A percentile compares a stretch with the other conserved stretches of the same genome.
These are phyloP conservation scores for Trichomycterus rosablanca DNA, from an alignment of 2,113 vertebrate genomes.

Conservation along the genomic window DNA sequence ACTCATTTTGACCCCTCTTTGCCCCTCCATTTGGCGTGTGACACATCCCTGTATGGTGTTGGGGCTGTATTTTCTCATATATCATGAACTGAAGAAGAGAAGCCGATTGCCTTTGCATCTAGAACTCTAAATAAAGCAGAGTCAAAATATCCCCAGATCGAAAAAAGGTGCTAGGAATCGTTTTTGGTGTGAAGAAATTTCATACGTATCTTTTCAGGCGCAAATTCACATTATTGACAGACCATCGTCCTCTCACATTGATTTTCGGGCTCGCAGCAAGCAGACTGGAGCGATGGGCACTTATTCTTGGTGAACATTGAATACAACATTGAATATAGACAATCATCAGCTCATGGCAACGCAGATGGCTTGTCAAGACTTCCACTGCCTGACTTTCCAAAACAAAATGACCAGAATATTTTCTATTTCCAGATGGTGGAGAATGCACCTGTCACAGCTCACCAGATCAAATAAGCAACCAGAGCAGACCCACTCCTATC, in stretches of 20 bases:
- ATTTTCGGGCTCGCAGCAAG: conserved; percentile 21
- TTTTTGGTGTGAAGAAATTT: conserved; percentile 9
- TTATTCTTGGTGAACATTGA: background rate
- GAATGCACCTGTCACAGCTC: background rate
- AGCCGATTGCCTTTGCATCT: conserved; percentile 28
- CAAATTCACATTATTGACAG: conserved; percentile 8
- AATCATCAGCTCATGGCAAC: conserved; percentile 15
- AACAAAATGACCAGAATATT: background rate
- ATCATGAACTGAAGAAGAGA: conserved; percentile 6
- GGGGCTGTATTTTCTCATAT: conserved; percentile 14
- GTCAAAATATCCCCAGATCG: conserved; percentile 17
- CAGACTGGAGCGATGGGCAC: conserved; percentile 23
- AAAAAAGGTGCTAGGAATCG: conserved; percentile 21
- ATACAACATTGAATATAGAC: conserved; percentile 13
- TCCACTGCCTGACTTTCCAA: conserved; percentile 22
- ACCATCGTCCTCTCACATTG: conserved; percentile 10
- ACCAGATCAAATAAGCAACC: conserved; percentile 10
- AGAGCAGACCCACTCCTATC: background rate
- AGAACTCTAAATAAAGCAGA: conserved; percentile 16
- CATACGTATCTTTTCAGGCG: conserved; percentile 11
- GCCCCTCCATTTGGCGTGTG: conserved; percentile 10
- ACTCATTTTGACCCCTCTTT: conserved; percentile 15
- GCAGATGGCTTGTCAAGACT: conserved; percentile 46
- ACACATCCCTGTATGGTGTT: conserved; percentile 13
- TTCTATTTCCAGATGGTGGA: background rate